Conservation (phyloP, 2,797 vertebrate species). For the Trachops cirrhosus region DNA sequence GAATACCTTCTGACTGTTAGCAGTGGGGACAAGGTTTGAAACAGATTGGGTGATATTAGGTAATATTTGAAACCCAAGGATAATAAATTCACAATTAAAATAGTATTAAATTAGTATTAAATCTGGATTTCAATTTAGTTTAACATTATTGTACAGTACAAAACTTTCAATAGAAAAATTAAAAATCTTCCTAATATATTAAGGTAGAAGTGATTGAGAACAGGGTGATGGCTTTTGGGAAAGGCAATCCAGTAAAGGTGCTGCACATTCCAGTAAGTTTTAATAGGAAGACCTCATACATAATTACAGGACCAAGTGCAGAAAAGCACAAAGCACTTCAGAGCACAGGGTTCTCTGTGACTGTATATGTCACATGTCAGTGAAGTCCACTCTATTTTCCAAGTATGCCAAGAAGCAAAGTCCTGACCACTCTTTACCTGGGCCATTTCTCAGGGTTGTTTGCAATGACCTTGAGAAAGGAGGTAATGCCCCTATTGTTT, state of each 20-base stretch:
- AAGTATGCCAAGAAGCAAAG: neutral
- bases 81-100: neutral
- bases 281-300: neutral
- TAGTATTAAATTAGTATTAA: neutral
- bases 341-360: neutral
- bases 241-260: neutral
- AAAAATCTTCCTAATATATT: neutral
- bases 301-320: neutral
- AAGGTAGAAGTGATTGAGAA: neutral
- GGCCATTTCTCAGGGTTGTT: neutral
- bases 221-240: neutral
- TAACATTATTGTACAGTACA: neutral
- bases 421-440: neutral
- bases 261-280: neutral
- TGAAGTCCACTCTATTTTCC: neutral
- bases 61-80: neutral
- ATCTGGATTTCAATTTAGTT: neutral
- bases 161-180: neutral
- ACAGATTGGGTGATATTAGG: neutral
- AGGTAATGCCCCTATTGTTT: neutral
- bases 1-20: neutral
- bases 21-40: neutral
- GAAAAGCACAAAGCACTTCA: neutral
- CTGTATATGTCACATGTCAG: neutral
- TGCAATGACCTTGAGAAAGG: neutral